Conservation (phyloP, 2,797 vertebrate genomes). For the Hippopotamyrus pictus region DNA sequence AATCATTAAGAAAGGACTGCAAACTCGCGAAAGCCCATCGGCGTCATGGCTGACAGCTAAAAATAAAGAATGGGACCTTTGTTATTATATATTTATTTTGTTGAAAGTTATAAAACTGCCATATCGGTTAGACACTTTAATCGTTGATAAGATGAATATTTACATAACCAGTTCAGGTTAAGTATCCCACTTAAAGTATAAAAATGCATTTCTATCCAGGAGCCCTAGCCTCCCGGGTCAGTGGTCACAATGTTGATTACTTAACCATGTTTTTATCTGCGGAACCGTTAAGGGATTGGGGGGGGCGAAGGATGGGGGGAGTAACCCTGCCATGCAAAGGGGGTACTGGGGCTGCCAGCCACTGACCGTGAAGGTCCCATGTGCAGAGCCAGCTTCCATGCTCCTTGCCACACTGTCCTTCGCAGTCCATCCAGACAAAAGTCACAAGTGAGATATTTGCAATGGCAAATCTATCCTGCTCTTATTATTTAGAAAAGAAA, state of each 20-base stretch:
- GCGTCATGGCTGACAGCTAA: background rate
- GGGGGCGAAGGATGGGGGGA: background rate
- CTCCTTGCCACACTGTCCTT: background rate
- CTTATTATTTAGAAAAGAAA: background rate
- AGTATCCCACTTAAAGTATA: background rate
- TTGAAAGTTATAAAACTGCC: background rate
- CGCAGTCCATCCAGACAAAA: background rate
- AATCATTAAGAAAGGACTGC: background rate
- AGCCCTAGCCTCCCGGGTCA: background rate
- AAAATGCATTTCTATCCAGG: background rate
- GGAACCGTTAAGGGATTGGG: background rate
- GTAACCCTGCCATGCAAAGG: background rate
- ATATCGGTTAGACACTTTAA: background rate
- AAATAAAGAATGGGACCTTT: background rate
- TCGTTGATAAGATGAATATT: background rate
- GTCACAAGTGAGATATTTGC: background rate
- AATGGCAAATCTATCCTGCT: background rate
- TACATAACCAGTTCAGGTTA: background rate
- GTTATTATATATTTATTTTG: background rate
- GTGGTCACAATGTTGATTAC: background rate
- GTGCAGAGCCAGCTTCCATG: background rate
- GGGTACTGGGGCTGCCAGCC: background rate
- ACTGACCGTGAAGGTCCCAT: background rate
- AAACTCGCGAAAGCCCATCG: background rate
- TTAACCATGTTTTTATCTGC: constrained; percentile 5